Base-by-base conservation (phyloP, 2,888 invertebrate genomes). In the Apodemia mormo region DNA sequence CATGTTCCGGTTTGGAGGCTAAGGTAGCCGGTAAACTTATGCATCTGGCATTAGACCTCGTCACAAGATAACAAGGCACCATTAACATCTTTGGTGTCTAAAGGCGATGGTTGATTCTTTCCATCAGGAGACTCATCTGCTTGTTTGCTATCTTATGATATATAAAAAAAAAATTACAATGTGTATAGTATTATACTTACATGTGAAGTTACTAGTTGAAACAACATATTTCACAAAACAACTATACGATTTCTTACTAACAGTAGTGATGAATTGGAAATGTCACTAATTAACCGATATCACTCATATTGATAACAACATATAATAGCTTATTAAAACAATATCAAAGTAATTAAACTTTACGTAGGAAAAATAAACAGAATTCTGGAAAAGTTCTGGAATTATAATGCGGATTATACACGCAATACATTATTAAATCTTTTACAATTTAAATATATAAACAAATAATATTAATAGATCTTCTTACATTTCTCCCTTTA, bases 321-420 rank as follows among this genome's bases (percentile, higher is more conserved):
- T 12, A 30, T 49, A 49, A 58, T 58, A 12, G 22, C 22, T 29
- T 29, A 58, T 58, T 58, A 30, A 29, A 58, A 58, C 30, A 29
- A 58, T 58, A 30, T 58, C 30, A 58, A 58, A 9, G 29, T 30
- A 58, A 58, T 58, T 29, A 58, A 58, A 30, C 58, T 29, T 58
- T 58, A 58, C 7, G 30, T 58, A 29, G 58, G 58, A 58, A 58
- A 58, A 10, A 58, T 58, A 58, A 58, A 58, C 29, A 58, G 58
- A 58, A n/a, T n/a, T n/a, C n/a, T n/a, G n/a, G n/a, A n/a, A n/a
- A n/a, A n/a, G 7, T 58, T 58, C 58, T 58, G 5, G 58, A 58
- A 49, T 1, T 49, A n/a, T 14, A 49, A 58, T 30, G 29, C 12
- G 29, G 29, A 58, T 58, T 29, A 29, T 30, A 29, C 22, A 29